These are phyloP conservation scores for Cyprinodon tularosa DNA, from an alignment of 2,113 vertebrate species.

Conservation along the genomic window DNA sequence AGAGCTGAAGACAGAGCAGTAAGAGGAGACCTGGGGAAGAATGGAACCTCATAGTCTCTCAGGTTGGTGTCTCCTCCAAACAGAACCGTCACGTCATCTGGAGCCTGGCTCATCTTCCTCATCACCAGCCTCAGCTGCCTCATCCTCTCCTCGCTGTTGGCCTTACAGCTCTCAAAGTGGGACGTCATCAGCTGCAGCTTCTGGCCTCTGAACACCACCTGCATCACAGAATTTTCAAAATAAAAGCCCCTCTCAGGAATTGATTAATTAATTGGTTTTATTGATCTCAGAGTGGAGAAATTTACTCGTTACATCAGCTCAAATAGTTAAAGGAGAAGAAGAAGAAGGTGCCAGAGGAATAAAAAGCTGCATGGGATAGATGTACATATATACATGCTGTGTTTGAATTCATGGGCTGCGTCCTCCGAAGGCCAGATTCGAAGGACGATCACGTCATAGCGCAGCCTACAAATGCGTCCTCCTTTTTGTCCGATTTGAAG, in stretches of 20 bases:
- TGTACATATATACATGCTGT: no score
- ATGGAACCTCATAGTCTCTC: constrained; percentile 84
- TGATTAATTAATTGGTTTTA: no score
- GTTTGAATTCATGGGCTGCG: no score
- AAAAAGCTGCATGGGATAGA: no score
- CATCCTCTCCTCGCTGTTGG: constrained; percentile 79
- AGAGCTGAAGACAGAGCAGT: not conserved
- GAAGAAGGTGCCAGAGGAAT: no score
- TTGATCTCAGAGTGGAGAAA: no score
- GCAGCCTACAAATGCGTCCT: no score
- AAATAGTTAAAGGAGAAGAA: no score
- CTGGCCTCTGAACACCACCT: constrained; percentile 83
- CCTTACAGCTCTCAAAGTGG: constrained; percentile 90
- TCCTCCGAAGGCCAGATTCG: no score
- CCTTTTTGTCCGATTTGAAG: no score
- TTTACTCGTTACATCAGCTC: no score
- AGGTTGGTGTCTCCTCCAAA: constrained; percentile 94
- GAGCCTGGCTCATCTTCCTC: constrained; percentile 75
- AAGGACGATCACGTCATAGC: no score
- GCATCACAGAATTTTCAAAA: not conserved
- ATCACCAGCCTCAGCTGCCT: constrained; percentile 85
- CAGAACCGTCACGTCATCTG: constrained; percentile 83
- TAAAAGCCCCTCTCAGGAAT: not conserved
- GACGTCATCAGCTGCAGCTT: constrained; percentile 90
- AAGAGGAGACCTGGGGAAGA: not conserved